Evolutionary conservation across 2,888 invertebrate species (phyloP).

Genomic region (Drosophila greeni): DNA sequence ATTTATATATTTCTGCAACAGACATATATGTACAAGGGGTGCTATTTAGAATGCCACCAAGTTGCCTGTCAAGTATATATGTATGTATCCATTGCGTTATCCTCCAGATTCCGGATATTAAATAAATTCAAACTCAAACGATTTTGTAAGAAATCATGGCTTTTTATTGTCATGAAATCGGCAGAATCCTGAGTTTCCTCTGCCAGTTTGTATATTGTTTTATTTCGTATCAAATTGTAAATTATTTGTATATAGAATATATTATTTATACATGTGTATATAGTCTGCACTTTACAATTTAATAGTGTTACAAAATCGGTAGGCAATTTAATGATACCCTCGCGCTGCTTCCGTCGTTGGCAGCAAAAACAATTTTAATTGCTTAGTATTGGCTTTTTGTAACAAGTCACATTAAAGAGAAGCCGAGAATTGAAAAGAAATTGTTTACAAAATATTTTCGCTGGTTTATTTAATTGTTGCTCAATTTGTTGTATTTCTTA

Average conservation of each 20-base stretch:
- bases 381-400: neutral
- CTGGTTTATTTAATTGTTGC: conserved; percentile 50
- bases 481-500: conserved; percentile 52
- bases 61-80: neutral
- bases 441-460: conserved; percentile 49
- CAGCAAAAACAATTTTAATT: conserved; percentile 12
- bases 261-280: conserved; percentile 38
- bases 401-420: conserved; percentile 12
- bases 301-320: conserved; percentile 55
- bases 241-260: conserved; percentile 58
- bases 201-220: conserved; percentile 43
- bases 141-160: conserved; percentile 10
- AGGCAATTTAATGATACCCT: conserved; percentile 39
- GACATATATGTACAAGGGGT: too few species aligned
- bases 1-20: neutral
- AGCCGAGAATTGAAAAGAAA: conserved; percentile 32
- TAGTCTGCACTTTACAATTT: conserved; percentile 57
- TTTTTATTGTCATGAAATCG: conserved; percentile 12
- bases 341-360: conserved; percentile 3
- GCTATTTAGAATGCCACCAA: too few species aligned
- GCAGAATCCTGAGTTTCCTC: conserved; percentile 1
- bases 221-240: conserved; percentile 66
- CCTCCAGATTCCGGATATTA: neutral
- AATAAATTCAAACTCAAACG: neutral
- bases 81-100: too few species aligned